Base-by-base conservation (phyloP, 2,888 invertebrate species). In the Salpingus planirostris region DNA sequence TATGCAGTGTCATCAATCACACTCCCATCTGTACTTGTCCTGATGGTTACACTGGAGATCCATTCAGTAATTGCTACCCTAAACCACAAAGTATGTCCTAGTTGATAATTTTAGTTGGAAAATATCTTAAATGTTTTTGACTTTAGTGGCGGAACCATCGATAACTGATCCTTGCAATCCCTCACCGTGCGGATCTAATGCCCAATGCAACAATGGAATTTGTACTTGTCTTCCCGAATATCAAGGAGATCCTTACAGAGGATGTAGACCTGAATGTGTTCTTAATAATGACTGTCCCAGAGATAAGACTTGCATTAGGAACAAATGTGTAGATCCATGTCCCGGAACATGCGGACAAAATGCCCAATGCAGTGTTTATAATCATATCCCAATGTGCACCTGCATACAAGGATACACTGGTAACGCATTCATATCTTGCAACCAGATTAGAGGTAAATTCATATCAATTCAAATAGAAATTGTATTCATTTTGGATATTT, bases 1-100 rank as follows among this genome's bases (percentile, higher is more conserved):
- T 75, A 27, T 90, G 89, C 52, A 71, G 14, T 83, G 82, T 85
- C 4, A 70, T 82, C 10, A 83, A 82, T 57, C 80, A 88, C 59
- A 74, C 76, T 26, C 85, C 88, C 1, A 71, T 79, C 34, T 87
- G 87, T 57, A 70, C 71, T 13, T 64, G 84, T 52, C 60, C 68
- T 22, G 72, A 73, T 49, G 69, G 68, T 11, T 73, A 65, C 36
- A 66, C 68, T 10, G 78, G 78, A 11, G 72, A 74, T 65, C 70
- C 74, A 2, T 74, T 74, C 47, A 68, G 55, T 27, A 29, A 29
- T 18, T 31, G 33, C 73, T 54, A 7, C 5, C 10, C 44, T 3
- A 57, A 52, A 54, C 56, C 57, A 24, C 50, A 18, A 18, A 8
- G 8, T 6, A 18, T 18, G n/a, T n/a, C n/a, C n/a, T n/a, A n/a